These are phyloP conservation scores for Ochropleura leucogaster DNA, from an alignment of 2,888 invertebrate species.

Conservation along the genomic window DNA sequence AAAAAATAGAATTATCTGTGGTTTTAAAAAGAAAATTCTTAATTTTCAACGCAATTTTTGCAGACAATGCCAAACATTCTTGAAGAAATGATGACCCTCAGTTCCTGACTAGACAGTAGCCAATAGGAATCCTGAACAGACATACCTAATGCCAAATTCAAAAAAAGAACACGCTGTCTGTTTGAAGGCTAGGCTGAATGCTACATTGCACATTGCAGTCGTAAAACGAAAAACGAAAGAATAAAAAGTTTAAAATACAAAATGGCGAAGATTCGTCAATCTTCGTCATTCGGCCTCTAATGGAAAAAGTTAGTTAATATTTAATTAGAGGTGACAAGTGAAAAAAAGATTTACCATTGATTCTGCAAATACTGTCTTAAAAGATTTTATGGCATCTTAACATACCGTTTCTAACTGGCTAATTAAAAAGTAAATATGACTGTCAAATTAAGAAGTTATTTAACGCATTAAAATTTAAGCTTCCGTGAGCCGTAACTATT, in stretches of 20 bases:
- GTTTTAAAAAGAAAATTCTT: conserved; percentile 6
- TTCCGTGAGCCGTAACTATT: conserved; percentile 5
- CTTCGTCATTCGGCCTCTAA: neutral
- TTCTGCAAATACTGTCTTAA: conserved; percentile 41
- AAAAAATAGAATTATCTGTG: conserved; percentile 9
- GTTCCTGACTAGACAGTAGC: conserved; percentile 43
- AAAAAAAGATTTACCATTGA: conserved; percentile 18
- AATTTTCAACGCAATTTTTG: conserved; percentile 20
- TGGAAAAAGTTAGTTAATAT: conserved; percentile 25
- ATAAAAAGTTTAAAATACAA: neutral
- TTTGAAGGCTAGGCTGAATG: conserved; percentile 29
- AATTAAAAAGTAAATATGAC: conserved; percentile 34
- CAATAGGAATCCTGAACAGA: conserved; percentile 12
- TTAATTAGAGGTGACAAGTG: conserved; percentile 30
- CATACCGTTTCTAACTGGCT: conserved; percentile 33
- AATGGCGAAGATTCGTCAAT: conserved; percentile 5
- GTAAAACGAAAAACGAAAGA: neutral
- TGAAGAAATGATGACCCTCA: conserved; percentile 35
- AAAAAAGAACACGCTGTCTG: conserved; percentile 30
- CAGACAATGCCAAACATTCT: conserved; percentile 42
- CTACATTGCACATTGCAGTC: conserved; percentile 22
- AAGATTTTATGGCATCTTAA: conserved; percentile 31
- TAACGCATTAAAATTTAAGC: conserved; percentile 16
- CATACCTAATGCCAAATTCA: conserved; percentile 22
- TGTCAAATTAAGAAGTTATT: conserved; percentile 22